Base-by-base conservation (phyloP, 2,888 invertebrate species). In the Dryococelus australis region DNA sequence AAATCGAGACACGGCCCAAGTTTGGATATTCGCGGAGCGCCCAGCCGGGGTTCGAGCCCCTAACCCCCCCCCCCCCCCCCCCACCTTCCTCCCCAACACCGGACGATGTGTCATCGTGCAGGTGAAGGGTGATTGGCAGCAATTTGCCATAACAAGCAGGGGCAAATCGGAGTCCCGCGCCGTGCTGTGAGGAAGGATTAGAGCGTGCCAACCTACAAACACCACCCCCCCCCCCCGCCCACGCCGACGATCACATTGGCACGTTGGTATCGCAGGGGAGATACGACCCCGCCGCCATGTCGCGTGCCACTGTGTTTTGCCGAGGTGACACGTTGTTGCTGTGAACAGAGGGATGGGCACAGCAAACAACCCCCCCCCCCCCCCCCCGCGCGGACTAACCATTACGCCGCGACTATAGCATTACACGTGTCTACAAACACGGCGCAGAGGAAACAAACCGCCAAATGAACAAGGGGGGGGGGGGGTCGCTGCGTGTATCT, bases 381-480 rank as follows among this genome's bases (percentile, higher is more conserved):
- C n/a, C 8, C 12, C 65, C 8, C 12, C 65, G 65, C 65, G 65
- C 65, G 65, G 24, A 65, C 65, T 10, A 65, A 24, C 65, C 65
- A 65, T 65, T 65, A 65, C 65, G 65, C 65, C 65, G n/a, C 65
- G 65, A 65, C 65, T n/a, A n/a, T 65, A 24, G 65, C n/a, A 65
- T 65, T 65, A 65, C 65, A 65, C 65, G 65, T 65, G 65, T 65
- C 65, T 65, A 24, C 65, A 65, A 65, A 65, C 65, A 65, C 20
- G 65, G 65, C 24, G 65, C 47, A 47, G 47, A 1, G 4, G 35
- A 35, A 35, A 35, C 35, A 1, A 35, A 4, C 35, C n/a, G n/a
- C n/a, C n/a, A n/a, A 12, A 47, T 12, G 47, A n/a, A 12, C 47
- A 47, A 47, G 47, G 47, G 47, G 47, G 47, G 47, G 47, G 47